Evolutionary conservation across 1,140 invertebrate genomes (phyloP).

Genomic region (Drosophila triauraria): DNA sequence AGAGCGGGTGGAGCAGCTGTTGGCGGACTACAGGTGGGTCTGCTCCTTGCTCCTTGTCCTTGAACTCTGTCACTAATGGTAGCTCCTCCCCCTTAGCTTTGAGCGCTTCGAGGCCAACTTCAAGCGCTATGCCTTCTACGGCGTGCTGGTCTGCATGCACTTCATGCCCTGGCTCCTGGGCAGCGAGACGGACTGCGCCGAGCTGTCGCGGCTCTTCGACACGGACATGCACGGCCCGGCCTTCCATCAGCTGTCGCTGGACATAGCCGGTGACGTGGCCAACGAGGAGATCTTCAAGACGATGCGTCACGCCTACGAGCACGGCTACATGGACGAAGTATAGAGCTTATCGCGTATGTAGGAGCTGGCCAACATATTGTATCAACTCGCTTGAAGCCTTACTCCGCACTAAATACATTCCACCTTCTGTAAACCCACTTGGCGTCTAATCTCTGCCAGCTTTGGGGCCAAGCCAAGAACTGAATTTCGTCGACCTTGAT

Average conservation of each 20-base stretch:
- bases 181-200: conserved; percentile 58
- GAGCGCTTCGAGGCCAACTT: conserved; percentile 72
- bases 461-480: background rate
- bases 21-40: conserved; percentile 55
- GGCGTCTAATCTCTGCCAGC: background rate
- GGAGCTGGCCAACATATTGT: background rate
- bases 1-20: conserved; percentile 41
- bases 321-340: conserved; percentile 79
- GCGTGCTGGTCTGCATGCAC: conserved; percentile 73
- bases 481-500: conserved; percentile 71
- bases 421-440: background rate
- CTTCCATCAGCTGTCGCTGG: conserved; percentile 61
- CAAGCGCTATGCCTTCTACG: conserved; percentile 76
- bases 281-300: conserved; percentile 64
- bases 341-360: conserved; percentile 6
- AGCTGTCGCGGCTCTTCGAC: conserved; percentile 69
- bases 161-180: conserved; percentile 78
- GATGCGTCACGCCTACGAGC: conserved; percentile 64
- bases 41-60: background rate
- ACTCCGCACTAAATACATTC: conserved; percentile 16
- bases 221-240: conserved; percentile 67
- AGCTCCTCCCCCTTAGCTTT: conserved; percentile 31
- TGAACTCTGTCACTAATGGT: no score
- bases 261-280: conserved; percentile 70
- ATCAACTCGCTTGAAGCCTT: background rate